Evolutionary conservation across 2,888 invertebrate species (phyloP), one percentile per base, ranked within the genome.

Genomic region (Phyto melanocephala): DNA sequence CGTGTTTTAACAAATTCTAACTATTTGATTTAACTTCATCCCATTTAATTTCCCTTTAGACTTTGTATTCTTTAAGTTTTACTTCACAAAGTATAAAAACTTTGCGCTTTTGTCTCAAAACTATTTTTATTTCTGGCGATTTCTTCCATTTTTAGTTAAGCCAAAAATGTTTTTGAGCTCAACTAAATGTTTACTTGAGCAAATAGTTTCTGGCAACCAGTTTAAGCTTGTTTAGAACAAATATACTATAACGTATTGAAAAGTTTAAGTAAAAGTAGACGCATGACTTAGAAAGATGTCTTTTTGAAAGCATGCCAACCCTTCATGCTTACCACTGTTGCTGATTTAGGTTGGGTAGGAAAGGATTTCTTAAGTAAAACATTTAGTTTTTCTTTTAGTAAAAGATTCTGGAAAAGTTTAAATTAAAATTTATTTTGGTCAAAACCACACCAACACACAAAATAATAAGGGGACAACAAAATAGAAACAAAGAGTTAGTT

Each of bases 391-490:
- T n/a, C 22, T 56, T 67, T 28, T 42, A 20, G 42, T 28, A 45
- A 35, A 75, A 76, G 50, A 52, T 52, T 42, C 45, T 37, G 8
- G 8, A 1, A 63, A 82, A 82, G 67, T 79, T 79, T 79, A 75
- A 82, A 82, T 82, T 79, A 78, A 82, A 82, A 79, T 71, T 75
- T 60, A 82, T 52, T 70, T 82, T 54, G 50, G 42, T 67, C 28
- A 28, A 15, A 56, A 70, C 65, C 70, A 56, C 67, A 74, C 58
- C 2, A 15, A 17, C 15, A 13, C 37, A 60, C 45, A 22, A 15
- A 54, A 20, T 54, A 24, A 10, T 13, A n/a, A 63, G 58, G 24
- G 22, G 13, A 37, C 4, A 20, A 65, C 17, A 13, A 28, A 11
- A 58, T 15, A 6, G n/a, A 24, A 7, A 17, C 24, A 8, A 42